phyloP scores from a whole-genome alignment of 2,113 vertebrate species.

The Rhineura floridana region DNA sequence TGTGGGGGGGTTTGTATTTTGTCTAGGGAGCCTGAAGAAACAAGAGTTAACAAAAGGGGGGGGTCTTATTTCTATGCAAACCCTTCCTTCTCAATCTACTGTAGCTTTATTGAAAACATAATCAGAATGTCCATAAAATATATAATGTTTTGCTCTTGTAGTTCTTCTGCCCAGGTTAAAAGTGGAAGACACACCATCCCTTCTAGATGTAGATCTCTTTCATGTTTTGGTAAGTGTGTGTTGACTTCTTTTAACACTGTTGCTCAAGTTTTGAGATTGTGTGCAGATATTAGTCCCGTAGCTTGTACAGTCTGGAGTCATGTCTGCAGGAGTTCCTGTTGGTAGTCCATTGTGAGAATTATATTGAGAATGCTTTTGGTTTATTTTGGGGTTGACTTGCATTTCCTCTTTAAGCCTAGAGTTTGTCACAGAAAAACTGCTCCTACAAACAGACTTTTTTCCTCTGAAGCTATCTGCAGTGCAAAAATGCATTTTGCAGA shows the following conservation, averaged over 20 bases:
- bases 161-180: constrained; percentile 86
- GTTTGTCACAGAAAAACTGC: neutral
- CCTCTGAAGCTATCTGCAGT: no score
- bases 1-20: neutral
- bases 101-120: neutral
- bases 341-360: neutral
- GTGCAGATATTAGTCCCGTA: neutral
- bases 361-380: neutral
- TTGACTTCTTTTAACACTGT: constrained; percentile 28
- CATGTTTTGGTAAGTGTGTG: constrained; percentile 87
- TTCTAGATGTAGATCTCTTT: constrained; percentile 93
- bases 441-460: no score
- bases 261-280: neutral
- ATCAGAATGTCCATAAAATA: neutral
- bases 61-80: rapidly evolving
- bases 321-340: neutral
- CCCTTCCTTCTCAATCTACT: constrained; percentile 22
- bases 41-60: neutral
- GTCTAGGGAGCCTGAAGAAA: neutral
- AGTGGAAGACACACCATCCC: constrained; percentile 84
- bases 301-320: neutral
- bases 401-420: neutral
- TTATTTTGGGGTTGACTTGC: neutral
- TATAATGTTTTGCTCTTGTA: constrained; percentile 63
- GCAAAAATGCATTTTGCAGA: no score